Conservation (phyloP, 2,888 invertebrate species). For the Aleiodes leptofemur region DNA sequence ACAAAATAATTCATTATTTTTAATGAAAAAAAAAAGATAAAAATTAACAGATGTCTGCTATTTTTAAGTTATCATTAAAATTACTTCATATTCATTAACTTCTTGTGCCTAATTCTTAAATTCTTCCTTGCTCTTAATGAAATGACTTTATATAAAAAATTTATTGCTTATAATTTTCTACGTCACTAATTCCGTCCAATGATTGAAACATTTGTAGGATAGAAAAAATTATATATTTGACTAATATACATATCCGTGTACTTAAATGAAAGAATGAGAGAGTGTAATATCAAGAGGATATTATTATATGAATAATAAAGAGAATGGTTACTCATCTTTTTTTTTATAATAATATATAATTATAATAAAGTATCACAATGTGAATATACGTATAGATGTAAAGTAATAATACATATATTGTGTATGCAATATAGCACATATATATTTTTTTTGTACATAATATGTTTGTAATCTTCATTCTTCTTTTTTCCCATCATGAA, state of each 20-base stretch:
- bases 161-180: neutral
- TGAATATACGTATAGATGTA: constrained; percentile 17
- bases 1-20: no score
- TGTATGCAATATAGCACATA: constrained; percentile 49
- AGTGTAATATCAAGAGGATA: constrained; percentile 1
- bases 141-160: no score
- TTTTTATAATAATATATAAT: no score
- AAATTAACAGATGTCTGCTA: no score
- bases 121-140: neutral
- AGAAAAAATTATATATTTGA: constrained; percentile 28
- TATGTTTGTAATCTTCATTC: constrained; percentile 47
- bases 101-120: constrained; percentile 15
- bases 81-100: neutral
- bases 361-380: constrained; percentile 6
- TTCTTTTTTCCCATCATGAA: constrained; percentile 49
- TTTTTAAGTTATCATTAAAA: no score
- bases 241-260: constrained; percentile 50
- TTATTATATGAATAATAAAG: constrained; percentile 6
- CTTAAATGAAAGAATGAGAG: constrained; percentile 43
- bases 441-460: constrained; percentile 55
- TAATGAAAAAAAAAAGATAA: no score
- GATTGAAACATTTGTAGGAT: constrained; percentile 12
- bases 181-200: constrained; percentile 39
- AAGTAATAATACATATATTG: constrained; percentile 24
- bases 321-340: neutral